phyloP scores from a whole-genome alignment of 1,140 invertebrate genomes.

The Drosophila auraria region DNA sequence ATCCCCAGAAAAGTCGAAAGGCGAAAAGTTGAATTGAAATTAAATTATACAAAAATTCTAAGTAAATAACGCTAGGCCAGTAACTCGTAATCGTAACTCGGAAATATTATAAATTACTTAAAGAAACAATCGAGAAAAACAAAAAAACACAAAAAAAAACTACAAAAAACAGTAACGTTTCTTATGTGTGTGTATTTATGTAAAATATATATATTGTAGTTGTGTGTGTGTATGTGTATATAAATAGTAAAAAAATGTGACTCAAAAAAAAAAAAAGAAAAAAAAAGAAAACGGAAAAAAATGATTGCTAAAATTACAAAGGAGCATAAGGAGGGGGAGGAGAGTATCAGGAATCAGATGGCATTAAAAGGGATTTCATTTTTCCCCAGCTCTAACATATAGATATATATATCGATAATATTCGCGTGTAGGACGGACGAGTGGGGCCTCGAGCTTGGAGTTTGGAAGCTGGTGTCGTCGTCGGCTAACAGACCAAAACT shows the following conservation, averaged over 20 bases:
- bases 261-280: conserved; percentile 3
- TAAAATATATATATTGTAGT: conserved; percentile 56
- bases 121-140: conserved; percentile 14
- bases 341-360: conserved; percentile 21
- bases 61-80: conserved; percentile 12
- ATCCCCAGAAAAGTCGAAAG: conserved; percentile 3
- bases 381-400: neutral
- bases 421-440: conserved; percentile 3
- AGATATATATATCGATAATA: conserved; percentile 13
- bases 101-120: conserved; percentile 35
- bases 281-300: neutral
- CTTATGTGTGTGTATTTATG: conserved; percentile 77
- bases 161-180: conserved; percentile 42
- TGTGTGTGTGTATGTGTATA: conserved; percentile 48
- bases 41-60: conserved; percentile 22
- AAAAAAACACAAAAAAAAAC: conserved; percentile 22
- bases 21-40: conserved; percentile 19
- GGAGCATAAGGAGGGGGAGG: neutral
- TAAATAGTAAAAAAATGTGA: conserved; percentile 44
- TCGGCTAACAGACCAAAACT: conserved; percentile 39
- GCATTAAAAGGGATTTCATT: conserved; percentile 20
- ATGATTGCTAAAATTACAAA: neutral
- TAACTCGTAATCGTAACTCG: conserved; percentile 30
- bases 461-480: conserved; percentile 7
- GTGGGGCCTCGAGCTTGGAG: conserved; percentile 38